Base-by-base conservation (phyloP, 2,113 vertebrate genomes). In the Sinocyclocheilus maitianheensis region DNA sequence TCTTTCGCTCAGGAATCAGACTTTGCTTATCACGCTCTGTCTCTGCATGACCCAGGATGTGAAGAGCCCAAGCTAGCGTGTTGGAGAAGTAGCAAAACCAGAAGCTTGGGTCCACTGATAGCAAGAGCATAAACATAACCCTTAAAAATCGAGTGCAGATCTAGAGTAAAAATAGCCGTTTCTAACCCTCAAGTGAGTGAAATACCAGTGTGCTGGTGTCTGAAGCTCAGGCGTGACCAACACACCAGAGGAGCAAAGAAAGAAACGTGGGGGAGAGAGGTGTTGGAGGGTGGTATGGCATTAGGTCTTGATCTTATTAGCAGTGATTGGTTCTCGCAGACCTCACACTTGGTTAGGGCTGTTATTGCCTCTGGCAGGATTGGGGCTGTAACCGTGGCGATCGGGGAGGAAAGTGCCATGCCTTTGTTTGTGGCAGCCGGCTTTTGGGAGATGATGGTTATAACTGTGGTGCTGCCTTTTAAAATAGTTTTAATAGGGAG, bases 401-500 rank as follows among this genome's bases (percentile, higher is more conserved):
- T 88, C 80, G 82, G 86, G 88, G 93, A 92, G 90, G 89, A 91
- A 92, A 93, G 89, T 60, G 46, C 81, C 85, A 84, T 91, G 91
- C 91, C 91, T 95, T 93, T 93, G 93, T 95, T 94, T 94, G 93
- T 88, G 92, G 92, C 91, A 89, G 89, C 88, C 91, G 89, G 93
- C 92, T 93, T 92, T 83, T 86, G 89, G 90, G 89, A 93, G 92
- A 93, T 94, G 93, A 95, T 94, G 92, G 93, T 94, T 94, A 94
- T 93, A 93, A 93, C 93, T 88, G 91, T 94, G 91, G 91, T 92
- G 92, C 91, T 94, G 93, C 91, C 92, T 94, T 94, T 94, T 93
- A 93, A 94, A 94, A 93, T 91, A 48, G 89, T 89, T 94, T 93
- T 95, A 94, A 94, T 93, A 92, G 88, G 92, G 92, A 94, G 94